phyloP scores from a whole-genome alignment of 2,888 invertebrate species.

The Trypoxylon attenuatum region DNA sequence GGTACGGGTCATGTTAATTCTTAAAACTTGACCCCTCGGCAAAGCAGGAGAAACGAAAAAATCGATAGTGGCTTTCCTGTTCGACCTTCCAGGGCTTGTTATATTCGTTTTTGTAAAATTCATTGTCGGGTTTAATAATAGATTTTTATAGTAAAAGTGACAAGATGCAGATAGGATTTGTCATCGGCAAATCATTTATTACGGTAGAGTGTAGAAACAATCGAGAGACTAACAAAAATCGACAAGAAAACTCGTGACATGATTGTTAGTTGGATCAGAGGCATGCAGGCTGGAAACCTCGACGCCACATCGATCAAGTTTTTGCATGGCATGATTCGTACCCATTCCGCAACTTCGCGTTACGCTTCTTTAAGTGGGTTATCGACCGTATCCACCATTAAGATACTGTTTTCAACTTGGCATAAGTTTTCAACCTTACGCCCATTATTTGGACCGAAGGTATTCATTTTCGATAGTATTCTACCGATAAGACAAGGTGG shows the following conservation, averaged over 20 bases:
- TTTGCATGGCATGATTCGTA: slow-evolving; percentile 29
- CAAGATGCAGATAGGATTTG: no score
- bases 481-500: no score
- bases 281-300: not conserved
- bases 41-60: no score
- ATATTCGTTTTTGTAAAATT: no score
- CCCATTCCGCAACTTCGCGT: slow-evolving; percentile 40
- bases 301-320: slow-evolving; percentile 23
- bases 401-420: slow-evolving; percentile 39
- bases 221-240: not conserved
- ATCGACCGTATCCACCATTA: slow-evolving; percentile 48
- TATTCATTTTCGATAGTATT: not conserved
- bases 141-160: no score
- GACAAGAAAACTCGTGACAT: not conserved
- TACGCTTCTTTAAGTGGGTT: slow-evolving; percentile 51
- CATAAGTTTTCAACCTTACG: slow-evolving; percentile 13
- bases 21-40: no score
- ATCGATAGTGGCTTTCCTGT: no score
- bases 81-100: no score
- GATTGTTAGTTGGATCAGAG: not conserved
- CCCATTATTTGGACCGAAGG: slow-evolving; percentile 13
- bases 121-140: no score
- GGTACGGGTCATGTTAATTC: no score
- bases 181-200: no score
- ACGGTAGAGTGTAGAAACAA: no score